Evolutionary conservation across 2,888 invertebrate species (phyloP).

Genomic region (Lycocerus yunnanus): DNA sequence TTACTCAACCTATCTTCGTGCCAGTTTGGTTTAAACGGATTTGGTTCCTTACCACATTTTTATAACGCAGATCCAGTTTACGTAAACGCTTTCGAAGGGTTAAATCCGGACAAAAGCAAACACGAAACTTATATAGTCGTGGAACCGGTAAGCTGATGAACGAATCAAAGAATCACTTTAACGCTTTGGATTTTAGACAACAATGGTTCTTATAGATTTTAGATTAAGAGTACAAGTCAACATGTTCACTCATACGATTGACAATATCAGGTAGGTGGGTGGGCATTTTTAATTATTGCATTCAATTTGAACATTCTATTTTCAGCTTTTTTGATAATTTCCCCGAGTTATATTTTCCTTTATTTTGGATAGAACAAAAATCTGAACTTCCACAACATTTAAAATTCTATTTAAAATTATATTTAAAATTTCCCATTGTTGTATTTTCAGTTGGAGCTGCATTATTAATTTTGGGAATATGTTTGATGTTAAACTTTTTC

Average conservation of each 20-base stretch:
- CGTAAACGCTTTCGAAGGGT: constrained; percentile 65
- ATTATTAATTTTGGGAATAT: background rate
- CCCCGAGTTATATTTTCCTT: constrained; percentile 71
- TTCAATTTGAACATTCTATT: constrained; percentile 47
- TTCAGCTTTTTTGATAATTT: constrained; percentile 68
- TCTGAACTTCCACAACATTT: constrained; percentile 61
- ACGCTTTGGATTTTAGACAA: constrained; percentile 55
- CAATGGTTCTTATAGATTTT: constrained; percentile 76
- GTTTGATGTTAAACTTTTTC: too few relatives aligned
- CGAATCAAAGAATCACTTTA: background rate
- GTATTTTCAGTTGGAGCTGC: background rate
- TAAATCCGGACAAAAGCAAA: constrained; percentile 66
- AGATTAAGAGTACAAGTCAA: constrained; percentile 81
- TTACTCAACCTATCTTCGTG: constrained; percentile 74
- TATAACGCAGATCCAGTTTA: constrained; percentile 70
- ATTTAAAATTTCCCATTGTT: background rate
- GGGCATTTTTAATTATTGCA: too few relatives aligned
- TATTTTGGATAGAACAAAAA: constrained; percentile 77
- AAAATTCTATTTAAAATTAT: background rate
- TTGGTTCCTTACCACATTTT: constrained; percentile 82
- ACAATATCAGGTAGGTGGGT: too few relatives aligned
- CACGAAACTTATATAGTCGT: constrained; percentile 75
- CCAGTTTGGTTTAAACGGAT: constrained; percentile 76
- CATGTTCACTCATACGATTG: constrained; percentile 69
- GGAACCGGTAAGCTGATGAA: constrained; percentile 65